phyloP scores from a whole-genome alignment of 2,113 vertebrate genomes.

The Stigmatopora nigra region DNA sequence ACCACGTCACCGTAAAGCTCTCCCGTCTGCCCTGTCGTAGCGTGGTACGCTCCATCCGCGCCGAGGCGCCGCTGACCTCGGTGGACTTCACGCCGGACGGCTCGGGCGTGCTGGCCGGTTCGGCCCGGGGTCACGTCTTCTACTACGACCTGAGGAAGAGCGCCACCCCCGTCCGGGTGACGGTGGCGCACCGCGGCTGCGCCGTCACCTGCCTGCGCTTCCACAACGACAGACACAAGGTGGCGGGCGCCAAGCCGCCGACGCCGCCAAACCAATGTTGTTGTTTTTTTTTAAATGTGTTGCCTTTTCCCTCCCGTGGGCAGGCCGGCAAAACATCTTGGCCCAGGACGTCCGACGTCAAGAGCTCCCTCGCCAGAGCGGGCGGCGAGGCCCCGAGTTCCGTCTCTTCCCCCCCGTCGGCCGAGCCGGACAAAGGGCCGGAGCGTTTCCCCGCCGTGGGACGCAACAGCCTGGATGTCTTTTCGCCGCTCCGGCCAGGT shows the following conservation, averaged over 20 bases:
- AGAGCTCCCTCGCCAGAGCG: conserved; percentile 64
- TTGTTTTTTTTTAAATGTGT: no score
- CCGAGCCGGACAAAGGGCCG: conserved; percentile 70
- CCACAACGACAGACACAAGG: conserved; percentile 77
- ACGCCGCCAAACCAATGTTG: no score
- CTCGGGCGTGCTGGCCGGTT: conserved; percentile 82
- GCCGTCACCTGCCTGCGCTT: conserved; percentile 89
- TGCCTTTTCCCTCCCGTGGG: not conserved
- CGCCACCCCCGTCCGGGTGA: conserved; percentile 77
- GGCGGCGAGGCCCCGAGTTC: conserved; percentile 51
- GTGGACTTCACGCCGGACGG: conserved; percentile 91
- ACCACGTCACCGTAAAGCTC: no score
- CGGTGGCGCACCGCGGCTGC: conserved; percentile 80
- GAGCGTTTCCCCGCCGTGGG: conserved; percentile 61
- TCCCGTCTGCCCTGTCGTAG: conserved; percentile 28
- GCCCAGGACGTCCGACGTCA: conserved; percentile 68
- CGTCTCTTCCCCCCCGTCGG: conserved; percentile 49
- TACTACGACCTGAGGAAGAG: conserved; percentile 92
- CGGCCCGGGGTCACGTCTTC: conserved; percentile 88
- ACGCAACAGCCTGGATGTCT: conserved; percentile 61
- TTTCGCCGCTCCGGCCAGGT: conserved; percentile 5
- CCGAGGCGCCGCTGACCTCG: conserved; percentile 84
- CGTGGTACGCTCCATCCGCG: conserved; percentile 77
- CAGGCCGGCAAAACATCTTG: conserved; percentile 75
- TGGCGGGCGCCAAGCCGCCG: no score